Conservation (phyloP, 2,888 invertebrate genomes). For the Phyllotreta cruciferae region DNA sequence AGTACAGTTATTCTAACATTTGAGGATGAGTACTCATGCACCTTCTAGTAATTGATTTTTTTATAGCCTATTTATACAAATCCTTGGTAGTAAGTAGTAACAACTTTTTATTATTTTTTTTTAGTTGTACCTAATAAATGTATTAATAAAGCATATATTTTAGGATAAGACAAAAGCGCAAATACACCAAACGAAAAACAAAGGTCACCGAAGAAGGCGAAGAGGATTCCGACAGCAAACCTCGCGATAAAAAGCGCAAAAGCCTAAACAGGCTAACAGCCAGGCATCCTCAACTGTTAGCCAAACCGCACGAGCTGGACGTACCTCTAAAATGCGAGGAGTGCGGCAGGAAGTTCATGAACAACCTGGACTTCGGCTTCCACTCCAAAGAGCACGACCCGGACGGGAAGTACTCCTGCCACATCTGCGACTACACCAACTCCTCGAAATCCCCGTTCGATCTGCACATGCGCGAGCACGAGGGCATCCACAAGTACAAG, state of each 20-base stretch:
- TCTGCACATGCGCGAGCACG: conserved; percentile 50
- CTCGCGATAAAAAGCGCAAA: conserved; percentile 31
- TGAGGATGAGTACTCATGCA: too few relatives aligned
- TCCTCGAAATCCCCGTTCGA: conserved; percentile 48
- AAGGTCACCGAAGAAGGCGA: conserved; percentile 12
- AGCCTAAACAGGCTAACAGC: conserved; percentile 7
- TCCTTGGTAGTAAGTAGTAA: conserved; percentile 20
- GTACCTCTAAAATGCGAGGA: conserved; percentile 62
- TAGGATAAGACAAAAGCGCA: conserved; percentile 27
- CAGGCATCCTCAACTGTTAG: conserved; percentile 30
- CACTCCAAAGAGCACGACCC: conserved; percentile 53
- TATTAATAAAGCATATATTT: conserved; percentile 22
- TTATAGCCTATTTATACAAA: background rate
- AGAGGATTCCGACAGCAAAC: conserved; percentile 49
- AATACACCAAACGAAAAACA: conserved; percentile 20
- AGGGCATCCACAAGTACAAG: conserved; percentile 46
- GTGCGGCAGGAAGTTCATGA: conserved; percentile 63
- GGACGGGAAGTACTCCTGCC: conserved; percentile 51
- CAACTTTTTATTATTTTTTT: background rate
- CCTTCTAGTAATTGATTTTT: too few relatives aligned
- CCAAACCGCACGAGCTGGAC: conserved; percentile 46
- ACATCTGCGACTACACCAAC: conserved; percentile 51
- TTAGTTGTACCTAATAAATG: background rate
- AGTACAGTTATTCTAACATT: too few relatives aligned
- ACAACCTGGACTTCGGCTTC: conserved; percentile 52